Percentiles rank a stretch among this genome's conserved stretches.
Evolutionary conservation across 35 echinoderm and acorn worm genomes (phyloP).

Genomic region (Ptychodera flava): DNA sequence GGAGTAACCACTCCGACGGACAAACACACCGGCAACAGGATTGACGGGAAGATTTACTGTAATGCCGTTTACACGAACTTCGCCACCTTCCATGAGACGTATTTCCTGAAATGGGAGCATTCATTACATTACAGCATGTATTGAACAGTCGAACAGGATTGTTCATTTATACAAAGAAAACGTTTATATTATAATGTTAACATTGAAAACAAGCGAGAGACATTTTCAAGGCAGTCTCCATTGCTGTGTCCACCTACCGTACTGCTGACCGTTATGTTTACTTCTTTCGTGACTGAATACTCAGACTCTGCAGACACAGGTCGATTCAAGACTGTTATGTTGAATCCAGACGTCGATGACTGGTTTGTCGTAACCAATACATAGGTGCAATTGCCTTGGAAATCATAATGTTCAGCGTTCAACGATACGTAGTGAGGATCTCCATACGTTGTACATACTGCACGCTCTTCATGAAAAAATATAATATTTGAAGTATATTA

Average conservation of each 20-base stretch:
- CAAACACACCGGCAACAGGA: slow-evolving; percentile 11
- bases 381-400: slow-evolving; percentile 75
- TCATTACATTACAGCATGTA: too few species aligned
- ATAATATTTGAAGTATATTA: too few species aligned
- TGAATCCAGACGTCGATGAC: background rate
- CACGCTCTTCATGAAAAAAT: too few species aligned
- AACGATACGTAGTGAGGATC: slow-evolving; percentile 81
- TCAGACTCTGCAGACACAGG: background rate
- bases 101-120: slow-evolving; percentile 29
- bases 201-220: too few species aligned
- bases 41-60: slow-evolving; percentile 30
- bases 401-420: slow-evolving; percentile 44
- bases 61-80: slow-evolving; percentile 24
- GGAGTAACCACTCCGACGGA: slow-evolving; percentile 18
- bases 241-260: too few species aligned
- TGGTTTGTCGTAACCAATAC: slow-evolving; percentile 7
- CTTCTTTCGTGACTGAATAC: background rate
- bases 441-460: slow-evolving; percentile 41
- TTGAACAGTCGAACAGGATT: too few species aligned
- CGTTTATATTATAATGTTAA: too few species aligned
- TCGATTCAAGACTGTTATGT: background rate
- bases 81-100: slow-evolving; percentile 14
- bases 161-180: too few species aligned
- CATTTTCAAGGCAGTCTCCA: too few species aligned
- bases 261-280: background rate